A percentile compares a stretch with the other conserved stretches of the same genome.
Evolutionary conservation across 2,113 vertebrate species (phyloP).

Genomic region (Gnathonemus echidnorhynchus): DNA sequence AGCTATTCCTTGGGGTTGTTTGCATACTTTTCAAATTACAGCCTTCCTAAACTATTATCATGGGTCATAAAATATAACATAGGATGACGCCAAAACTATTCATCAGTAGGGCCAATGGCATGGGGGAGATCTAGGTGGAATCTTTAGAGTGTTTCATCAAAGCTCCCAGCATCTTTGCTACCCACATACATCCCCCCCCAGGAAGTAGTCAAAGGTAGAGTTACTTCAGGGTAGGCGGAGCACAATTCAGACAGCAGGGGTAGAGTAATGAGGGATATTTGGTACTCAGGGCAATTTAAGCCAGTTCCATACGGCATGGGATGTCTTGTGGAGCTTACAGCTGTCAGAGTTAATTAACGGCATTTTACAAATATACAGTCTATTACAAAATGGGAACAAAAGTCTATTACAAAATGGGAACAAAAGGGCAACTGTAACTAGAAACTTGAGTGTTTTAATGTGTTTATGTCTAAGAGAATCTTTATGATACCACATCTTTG

Average conservation of each 20-base stretch:
- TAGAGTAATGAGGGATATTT: not conserved
- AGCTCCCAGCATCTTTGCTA: not conserved
- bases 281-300: conserved; percentile 39
- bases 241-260: not conserved
- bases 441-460: not conserved
- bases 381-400: conserved; percentile 28
- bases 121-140: conserved; percentile 26
- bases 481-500: not conserved
- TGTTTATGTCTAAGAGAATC: not conserved
- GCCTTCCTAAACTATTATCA: conserved; percentile 45
- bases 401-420: conserved; percentile 23
- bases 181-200: not conserved
- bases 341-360: conserved; percentile 32
- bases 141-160: not conserved
- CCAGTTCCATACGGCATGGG: conserved; percentile 46
- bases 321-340: conserved; percentile 26
- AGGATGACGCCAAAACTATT: conserved; percentile 33
- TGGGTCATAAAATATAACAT: conserved; percentile 40
- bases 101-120: conserved; percentile 32
- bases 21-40: conserved; percentile 52
- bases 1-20: conserved; percentile 35
- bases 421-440: conserved; percentile 26
- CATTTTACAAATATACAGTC: not conserved
- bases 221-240: not conserved
- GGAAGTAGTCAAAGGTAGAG: not conserved